Evolutionary conservation across 2,113 vertebrate genomes (phyloP).

Genomic region (Uropsilus gracilis): DNA sequence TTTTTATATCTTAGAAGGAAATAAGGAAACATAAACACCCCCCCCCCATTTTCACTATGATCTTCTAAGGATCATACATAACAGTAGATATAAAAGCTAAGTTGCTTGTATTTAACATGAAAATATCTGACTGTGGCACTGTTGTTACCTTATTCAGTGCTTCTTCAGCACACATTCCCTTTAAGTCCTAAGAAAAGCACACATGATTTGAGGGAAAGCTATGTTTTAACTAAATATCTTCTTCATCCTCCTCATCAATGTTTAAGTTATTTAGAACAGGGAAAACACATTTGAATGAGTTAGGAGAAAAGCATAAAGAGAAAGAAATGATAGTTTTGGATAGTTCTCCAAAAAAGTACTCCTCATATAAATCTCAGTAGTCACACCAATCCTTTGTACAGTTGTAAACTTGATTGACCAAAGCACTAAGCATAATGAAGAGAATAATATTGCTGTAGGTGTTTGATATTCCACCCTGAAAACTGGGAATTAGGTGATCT

Average conservation of each 20-base stretch:
- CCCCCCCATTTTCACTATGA: not conserved
- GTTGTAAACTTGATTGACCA: not conserved
- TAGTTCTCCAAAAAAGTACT: not conserved
- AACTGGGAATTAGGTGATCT: not conserved
- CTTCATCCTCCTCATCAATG: not conserved
- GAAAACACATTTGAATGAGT: not conserved
- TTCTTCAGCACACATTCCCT: not conserved
- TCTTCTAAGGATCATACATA: not conserved
- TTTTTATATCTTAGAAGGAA: not conserved
- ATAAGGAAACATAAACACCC: not conserved
- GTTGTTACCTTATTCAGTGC: rapidly evolving
- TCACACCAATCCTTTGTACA: not conserved
- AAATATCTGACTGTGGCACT: not conserved
- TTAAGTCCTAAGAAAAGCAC: not conserved
- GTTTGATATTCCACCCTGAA: not conserved
- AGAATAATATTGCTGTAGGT: not conserved
- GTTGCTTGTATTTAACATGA: not conserved
- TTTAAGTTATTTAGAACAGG: not conserved
- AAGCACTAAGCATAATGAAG: not conserved
- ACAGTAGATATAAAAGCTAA: not conserved
- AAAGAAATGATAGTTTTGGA: not conserved
- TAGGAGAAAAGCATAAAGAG: not conserved
- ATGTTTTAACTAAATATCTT: not conserved
- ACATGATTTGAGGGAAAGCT: not conserved
- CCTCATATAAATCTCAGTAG: not conserved